Conservation (phyloP, 2,797 vertebrate species). For the Rhynchonycteris naso region DNA sequence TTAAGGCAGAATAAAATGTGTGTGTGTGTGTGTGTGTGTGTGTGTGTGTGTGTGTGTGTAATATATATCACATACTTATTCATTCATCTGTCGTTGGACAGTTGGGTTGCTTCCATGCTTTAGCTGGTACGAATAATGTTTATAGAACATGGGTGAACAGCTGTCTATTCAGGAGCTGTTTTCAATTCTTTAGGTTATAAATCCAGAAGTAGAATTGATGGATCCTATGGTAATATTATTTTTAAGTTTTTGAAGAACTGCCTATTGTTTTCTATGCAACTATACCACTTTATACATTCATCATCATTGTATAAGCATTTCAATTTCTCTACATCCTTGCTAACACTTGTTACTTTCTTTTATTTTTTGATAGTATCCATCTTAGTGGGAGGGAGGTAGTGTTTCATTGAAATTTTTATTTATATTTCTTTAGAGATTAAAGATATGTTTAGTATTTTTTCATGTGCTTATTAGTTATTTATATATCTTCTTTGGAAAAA, state of each 20-base stretch:
- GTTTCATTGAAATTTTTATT: slow-evolving; percentile 11
- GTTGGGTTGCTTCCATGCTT: background rate
- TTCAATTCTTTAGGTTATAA: background rate
- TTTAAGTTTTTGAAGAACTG: background rate
- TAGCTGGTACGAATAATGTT: background rate
- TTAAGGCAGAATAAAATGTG: background rate
- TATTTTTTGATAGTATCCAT: background rate
- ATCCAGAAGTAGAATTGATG: background rate
- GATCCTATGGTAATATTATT: background rate
- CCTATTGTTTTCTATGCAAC: background rate
- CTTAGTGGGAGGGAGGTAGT: background rate
- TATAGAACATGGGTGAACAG: background rate
- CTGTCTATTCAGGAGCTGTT: background rate
- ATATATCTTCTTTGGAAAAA: background rate
- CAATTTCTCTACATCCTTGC: background rate
- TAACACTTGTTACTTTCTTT: background rate
- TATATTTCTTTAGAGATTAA: background rate
- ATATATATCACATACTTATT: background rate
- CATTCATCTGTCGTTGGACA: background rate
- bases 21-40: background rate
- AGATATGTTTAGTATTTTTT: background rate
- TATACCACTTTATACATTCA: background rate
- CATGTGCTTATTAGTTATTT: background rate
- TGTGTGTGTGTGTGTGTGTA: background rate
- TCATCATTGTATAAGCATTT: background rate